Conservation (phyloP, 2,113 vertebrate species). For the Ophthalmolycus amberensis region DNA sequence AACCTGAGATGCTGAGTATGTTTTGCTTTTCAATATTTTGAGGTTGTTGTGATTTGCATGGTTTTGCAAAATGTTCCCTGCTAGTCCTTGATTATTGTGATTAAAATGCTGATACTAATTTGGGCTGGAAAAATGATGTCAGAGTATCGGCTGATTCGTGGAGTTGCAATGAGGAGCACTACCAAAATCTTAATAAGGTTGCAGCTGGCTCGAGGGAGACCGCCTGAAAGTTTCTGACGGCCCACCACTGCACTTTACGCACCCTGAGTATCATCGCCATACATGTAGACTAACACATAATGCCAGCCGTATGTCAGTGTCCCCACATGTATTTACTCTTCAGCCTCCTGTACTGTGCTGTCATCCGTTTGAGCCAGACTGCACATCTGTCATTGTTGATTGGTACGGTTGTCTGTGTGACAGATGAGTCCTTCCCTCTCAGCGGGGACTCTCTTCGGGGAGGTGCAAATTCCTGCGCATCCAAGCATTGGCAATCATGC, state of each 20-base stretch:
- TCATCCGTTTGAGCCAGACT: constrained; percentile 68
- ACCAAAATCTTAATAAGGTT: background rate
- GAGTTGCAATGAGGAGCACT: background rate
- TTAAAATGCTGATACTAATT: background rate
- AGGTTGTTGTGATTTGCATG: background rate
- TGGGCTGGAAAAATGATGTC: background rate
- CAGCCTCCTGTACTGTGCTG: constrained; percentile 51
- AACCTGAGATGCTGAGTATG: background rate
- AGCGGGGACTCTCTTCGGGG: constrained; percentile 60
- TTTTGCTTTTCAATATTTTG: constrained; percentile 10
- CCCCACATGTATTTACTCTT: constrained; percentile 59
- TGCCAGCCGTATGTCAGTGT: constrained; percentile 41
- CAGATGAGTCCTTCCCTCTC: constrained; percentile 78
- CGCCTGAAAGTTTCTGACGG: background rate
- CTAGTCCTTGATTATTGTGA: background rate
- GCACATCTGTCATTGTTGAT: constrained; percentile 78
- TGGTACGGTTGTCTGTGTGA: constrained; percentile 68
- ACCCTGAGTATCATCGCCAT: background rate
- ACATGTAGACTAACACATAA: constrained; percentile 14
- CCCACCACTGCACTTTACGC: background rate
- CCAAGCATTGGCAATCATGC: constrained; percentile 78
- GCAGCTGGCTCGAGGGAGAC: background rate
- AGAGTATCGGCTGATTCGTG: background rate
- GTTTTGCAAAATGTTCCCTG: background rate
- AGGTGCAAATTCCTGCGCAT: constrained; percentile 77